Percentiles rank a stretch among this genome's conserved stretches.
Evolutionary conservation across 2,113 vertebrate species (phyloP).

Genomic region (Sturnira hondurensis): DNA sequence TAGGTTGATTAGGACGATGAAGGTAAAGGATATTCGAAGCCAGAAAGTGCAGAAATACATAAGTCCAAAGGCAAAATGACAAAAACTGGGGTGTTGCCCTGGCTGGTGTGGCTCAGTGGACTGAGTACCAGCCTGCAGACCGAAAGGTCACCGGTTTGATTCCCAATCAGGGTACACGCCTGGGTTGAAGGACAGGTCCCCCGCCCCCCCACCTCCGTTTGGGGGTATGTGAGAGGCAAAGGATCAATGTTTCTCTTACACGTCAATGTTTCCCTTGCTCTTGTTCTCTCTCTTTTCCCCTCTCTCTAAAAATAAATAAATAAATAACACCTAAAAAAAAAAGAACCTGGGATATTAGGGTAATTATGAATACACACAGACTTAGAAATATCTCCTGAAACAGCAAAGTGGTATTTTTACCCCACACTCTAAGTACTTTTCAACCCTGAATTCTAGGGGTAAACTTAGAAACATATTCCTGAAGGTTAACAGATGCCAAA

Average conservation of each 20-base stretch:
- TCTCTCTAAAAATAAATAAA: too few relatives aligned
- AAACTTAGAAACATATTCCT: neutral
- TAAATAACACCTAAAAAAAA: too few relatives aligned
- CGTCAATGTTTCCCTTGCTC: too few relatives aligned
- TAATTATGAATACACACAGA: neutral
- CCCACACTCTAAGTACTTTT: neutral
- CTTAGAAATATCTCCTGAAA: neutral
- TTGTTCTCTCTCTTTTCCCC: too few relatives aligned
- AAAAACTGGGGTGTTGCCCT: neutral
- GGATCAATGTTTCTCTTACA: too few relatives aligned
- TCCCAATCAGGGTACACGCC: too few relatives aligned
- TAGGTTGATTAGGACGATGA: neutral
- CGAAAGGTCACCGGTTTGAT: too few relatives aligned
- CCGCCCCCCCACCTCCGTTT: too few relatives aligned
- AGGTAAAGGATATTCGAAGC: neutral
- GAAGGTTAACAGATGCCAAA: neutral
- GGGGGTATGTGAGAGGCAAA: too few relatives aligned
- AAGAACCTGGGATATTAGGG: neutral
- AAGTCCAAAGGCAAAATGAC: neutral
- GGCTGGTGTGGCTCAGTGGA: too few relatives aligned
- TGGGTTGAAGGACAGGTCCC: too few relatives aligned
- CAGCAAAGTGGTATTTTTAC: neutral
- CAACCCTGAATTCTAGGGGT: neutral
- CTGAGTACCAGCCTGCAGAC: too few relatives aligned
- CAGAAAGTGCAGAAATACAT: neutral